These are phyloP conservation scores for Polietes domitor DNA, from an alignment of 2,888 invertebrate species.

Conservation along the genomic window DNA sequence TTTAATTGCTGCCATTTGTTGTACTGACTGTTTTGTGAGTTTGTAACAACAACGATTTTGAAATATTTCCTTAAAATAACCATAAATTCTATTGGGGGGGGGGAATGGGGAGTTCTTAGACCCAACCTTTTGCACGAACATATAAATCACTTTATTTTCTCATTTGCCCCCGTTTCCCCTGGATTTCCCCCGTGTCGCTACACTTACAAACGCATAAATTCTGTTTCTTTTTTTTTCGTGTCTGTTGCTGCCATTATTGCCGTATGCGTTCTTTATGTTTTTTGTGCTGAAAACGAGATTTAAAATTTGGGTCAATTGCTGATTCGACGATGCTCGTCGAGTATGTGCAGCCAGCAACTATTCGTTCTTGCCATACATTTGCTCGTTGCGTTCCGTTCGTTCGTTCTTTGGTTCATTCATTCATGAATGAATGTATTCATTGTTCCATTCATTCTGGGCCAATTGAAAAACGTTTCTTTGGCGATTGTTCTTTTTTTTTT, in stretches of 20 bases:
- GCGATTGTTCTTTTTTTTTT: not conserved
- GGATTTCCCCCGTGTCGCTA: not conserved
- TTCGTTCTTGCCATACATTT: not conserved
- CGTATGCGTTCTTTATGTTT: conserved; percentile 12
- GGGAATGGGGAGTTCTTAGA: not conserved
- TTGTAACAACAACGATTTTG: conserved; percentile 28
- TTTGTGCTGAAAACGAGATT: conserved; percentile 26
- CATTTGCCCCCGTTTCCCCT: not conserved
- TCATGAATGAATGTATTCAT: conserved; percentile 7
- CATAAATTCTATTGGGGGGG: conserved; percentile 42
- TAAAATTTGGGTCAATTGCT: conserved; percentile 66
- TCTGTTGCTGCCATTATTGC: not conserved
- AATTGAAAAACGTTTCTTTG: conserved; percentile 10
- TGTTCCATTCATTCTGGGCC: conserved; percentile 20
- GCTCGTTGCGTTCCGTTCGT: not conserved
- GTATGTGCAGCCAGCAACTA: not conserved
- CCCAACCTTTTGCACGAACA: not conserved
- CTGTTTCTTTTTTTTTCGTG: not conserved
- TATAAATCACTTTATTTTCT: conserved; percentile 31
- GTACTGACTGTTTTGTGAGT: not conserved
- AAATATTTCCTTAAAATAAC: conserved; percentile 53
- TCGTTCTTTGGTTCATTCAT: not conserved
- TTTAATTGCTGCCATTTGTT: conserved; percentile 40
- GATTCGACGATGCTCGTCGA: conserved; percentile 2
- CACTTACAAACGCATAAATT: conserved; percentile 28